phyloP scores from a whole-genome alignment of 1,140 invertebrate genomes.

The Aphelinus certus region DNA sequence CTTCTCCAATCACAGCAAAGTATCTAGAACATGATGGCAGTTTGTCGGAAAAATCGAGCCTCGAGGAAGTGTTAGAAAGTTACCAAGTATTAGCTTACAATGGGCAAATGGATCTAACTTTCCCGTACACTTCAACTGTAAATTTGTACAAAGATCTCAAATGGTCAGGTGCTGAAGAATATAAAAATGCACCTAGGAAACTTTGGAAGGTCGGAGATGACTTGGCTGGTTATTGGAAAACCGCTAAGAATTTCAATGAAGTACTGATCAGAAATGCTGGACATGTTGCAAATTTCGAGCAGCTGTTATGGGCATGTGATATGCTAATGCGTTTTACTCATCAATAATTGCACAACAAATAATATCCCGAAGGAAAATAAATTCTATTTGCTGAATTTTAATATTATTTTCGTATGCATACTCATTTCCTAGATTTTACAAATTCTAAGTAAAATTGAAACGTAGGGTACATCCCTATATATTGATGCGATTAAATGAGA shows the following conservation, averaged over 20 bases:
- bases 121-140: constrained; percentile 80
- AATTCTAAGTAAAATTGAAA: too few species aligned
- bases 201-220: constrained; percentile 75
- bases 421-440: too few species aligned
- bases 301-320: constrained; percentile 81
- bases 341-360: too few species aligned
- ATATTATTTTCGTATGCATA: too few species aligned
- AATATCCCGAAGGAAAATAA: too few species aligned
- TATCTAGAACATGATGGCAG: constrained; percentile 74
- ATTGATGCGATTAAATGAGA: too few species aligned
- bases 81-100: constrained; percentile 82
- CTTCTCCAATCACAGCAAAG: constrained; percentile 66
- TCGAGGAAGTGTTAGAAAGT: constrained; percentile 73
- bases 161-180: constrained; percentile 74
- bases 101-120: constrained; percentile 86
- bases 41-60: constrained; percentile 80
- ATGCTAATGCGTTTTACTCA: constrained; percentile 81
- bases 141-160: constrained; percentile 75
- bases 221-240: constrained; percentile 80
- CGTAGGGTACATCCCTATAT: too few species aligned
- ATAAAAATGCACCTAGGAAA: constrained; percentile 71
- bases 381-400: too few species aligned
- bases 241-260: constrained; percentile 77
- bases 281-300: constrained; percentile 84
- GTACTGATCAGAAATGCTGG: constrained; percentile 83